These are phyloP conservation scores for Fulica atra DNA, from an alignment of 2,113 vertebrate species.

Conservation along the genomic window DNA sequence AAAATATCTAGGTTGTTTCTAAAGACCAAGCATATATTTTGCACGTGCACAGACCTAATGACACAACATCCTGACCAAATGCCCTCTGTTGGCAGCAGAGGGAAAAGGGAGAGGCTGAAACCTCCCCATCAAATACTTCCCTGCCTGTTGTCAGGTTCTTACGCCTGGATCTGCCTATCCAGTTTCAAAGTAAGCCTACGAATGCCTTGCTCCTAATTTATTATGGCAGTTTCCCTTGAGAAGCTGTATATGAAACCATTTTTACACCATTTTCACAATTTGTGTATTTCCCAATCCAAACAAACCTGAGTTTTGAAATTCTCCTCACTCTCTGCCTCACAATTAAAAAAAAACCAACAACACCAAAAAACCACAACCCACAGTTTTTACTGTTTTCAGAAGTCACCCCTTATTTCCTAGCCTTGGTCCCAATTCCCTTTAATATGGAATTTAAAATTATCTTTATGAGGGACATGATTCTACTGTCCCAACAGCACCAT, in stretches of 20 bases:
- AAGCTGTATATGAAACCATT: not conserved
- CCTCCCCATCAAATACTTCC: not conserved
- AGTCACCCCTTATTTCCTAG: not conserved
- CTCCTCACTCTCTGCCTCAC: not conserved
- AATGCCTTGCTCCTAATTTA: not conserved
- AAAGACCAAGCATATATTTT: not conserved
- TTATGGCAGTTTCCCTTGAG: not conserved
- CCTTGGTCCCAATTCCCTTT: not conserved
- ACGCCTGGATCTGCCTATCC: not conserved
- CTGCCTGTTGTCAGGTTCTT: not conserved
- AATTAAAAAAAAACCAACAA: not conserved
- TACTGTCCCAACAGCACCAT: not conserved
- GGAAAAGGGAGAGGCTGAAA: not conserved
- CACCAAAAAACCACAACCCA: too few species aligned
- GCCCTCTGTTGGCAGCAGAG: not conserved
- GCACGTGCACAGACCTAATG: rapidly evolving
- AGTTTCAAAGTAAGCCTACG: not conserved
- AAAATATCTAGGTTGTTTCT: not conserved
- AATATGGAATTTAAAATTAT: not conserved
- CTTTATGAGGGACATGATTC: not conserved
- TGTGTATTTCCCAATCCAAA: not conserved
- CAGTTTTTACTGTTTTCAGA: not conserved
- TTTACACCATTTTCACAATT: not conserved
- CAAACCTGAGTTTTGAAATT: not conserved
- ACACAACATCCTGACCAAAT: not conserved